Evolutionary conservation across 2,888 invertebrate species (phyloP).

Genomic region (Actias luna): DNA sequence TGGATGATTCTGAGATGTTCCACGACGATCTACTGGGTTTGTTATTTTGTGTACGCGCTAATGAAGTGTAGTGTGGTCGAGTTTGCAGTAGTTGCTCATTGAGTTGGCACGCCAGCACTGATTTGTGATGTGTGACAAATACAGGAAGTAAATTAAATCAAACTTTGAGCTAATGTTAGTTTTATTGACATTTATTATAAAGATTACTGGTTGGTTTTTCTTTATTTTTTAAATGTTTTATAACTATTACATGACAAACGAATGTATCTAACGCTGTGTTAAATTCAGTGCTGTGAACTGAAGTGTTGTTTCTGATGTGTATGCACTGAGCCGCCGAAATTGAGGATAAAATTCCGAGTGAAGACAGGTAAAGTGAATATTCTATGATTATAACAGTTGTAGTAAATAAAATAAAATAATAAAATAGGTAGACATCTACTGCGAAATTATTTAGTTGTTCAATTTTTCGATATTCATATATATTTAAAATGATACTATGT

Average conservation of each 20-base stretch:
- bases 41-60: slow-evolving; percentile 73
- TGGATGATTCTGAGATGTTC: slow-evolving; percentile 40
- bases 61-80: slow-evolving; percentile 73
- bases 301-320: slow-evolving; percentile 38
- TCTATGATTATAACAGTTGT: neutral
- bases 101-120: slow-evolving; percentile 74
- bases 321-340: slow-evolving; percentile 37
- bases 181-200: neutral
- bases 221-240: slow-evolving; percentile 9
- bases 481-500: too few species aligned
- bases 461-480: too few species aligned
- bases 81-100: slow-evolving; percentile 77
- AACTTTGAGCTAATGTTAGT: slow-evolving; percentile 14
- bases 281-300: slow-evolving; percentile 29
- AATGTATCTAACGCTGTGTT: neutral
- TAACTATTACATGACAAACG: slow-evolving; percentile 12
- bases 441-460: too few species aligned
- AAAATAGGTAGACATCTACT: too few species aligned
- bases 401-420: neutral
- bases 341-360: slow-evolving; percentile 51
- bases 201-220: neutral
- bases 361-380: slow-evolving; percentile 46
- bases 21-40: slow-evolving; percentile 49
- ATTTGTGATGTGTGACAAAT: slow-evolving; percentile 66
- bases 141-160: slow-evolving; percentile 37